Evolutionary conservation across 1,140 invertebrate genomes (phyloP).

Genomic region (Homarus americanus): DNA sequence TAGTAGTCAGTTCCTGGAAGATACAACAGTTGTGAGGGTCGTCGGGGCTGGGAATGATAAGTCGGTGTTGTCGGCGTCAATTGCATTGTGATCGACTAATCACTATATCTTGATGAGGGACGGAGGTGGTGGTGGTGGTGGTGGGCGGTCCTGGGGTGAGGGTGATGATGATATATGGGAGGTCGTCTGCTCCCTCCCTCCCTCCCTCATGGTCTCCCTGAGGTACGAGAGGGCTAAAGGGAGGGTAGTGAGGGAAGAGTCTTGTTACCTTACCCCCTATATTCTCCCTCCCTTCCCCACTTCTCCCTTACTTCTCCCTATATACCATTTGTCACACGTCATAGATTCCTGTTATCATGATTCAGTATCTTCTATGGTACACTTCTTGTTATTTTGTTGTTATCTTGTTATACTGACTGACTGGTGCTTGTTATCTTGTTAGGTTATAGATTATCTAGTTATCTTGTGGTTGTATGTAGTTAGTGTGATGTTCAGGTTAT

Average conservation of each 20-base stretch:
- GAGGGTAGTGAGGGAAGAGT: neutral
- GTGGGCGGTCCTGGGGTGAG: neutral
- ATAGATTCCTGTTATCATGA: too few relatives aligned
- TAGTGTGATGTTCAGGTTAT: too few relatives aligned
- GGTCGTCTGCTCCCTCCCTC: neutral
- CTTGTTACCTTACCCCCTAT: neutral
- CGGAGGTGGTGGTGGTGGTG: neutral
- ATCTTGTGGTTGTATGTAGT: too few relatives aligned
- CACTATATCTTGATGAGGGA: neutral
- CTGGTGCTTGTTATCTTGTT: too few relatives aligned
- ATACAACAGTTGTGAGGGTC: too few relatives aligned
- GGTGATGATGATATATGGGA: slow-evolving; percentile 3
- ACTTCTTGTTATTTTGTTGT: too few relatives aligned
- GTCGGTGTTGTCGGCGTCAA: neutral
- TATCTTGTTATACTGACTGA: too few relatives aligned
- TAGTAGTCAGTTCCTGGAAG: too few relatives aligned
- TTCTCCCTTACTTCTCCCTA: neutral
- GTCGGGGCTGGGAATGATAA: neutral
- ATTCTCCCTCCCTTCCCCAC: too few relatives aligned
- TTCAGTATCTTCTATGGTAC: too few relatives aligned
- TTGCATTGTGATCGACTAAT: neutral
- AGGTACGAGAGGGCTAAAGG: neutral
- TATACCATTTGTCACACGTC: neutral
- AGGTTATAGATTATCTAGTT: too few relatives aligned
- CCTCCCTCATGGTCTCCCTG: too few relatives aligned